Conservation (phyloP, 2,113 vertebrate species). For the Bos taurus region ARS-UCD2.0 NC_037330.1:58534001-58534500, state of each 20-base stretch:
- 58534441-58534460: background rate
- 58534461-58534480: too few relatives aligned
- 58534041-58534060: background rate
- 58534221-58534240: background rate
- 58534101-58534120: conserved; percentile 27
- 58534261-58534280: background rate
- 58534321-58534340: background rate
- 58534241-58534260: background rate
- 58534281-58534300: background rate
- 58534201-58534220: conserved; percentile 25
- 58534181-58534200: conserved; percentile 15
- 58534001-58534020: background rate
- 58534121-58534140: background rate
- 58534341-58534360: background rate
- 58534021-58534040: background rate
- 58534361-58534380: background rate
- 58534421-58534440: background rate
- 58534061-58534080: background rate
- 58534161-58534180: conserved; percentile 4
- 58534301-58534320: background rate
- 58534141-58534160: conserved; percentile 26
- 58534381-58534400: background rate
- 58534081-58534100: background rate
- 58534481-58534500: too few relatives aligned
- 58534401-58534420: background rate